phyloP scores from a whole-genome alignment of 1,140 invertebrate genomes.

The Heliconius melpomene region DNA sequence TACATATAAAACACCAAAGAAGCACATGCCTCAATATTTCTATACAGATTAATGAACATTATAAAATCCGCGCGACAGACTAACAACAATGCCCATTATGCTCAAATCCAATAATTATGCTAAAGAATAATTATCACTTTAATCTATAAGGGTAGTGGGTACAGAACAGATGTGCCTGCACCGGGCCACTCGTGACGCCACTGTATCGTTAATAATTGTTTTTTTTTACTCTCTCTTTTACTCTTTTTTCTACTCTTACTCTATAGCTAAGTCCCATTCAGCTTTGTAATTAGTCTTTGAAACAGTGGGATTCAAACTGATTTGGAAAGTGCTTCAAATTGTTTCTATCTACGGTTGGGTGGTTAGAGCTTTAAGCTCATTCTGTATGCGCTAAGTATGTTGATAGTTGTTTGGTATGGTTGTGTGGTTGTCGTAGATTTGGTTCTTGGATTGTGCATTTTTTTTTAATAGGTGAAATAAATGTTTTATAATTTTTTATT shows the following conservation, averaged over 20 bases:
- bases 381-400: conserved; percentile 13
- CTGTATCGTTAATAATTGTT: conserved; percentile 78
- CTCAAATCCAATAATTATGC: conserved; percentile 77
- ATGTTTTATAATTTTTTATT: not conserved
- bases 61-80: conserved; percentile 20
- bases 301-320: conserved; percentile 55
- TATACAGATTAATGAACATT: conserved; percentile 2
- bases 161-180: conserved; percentile 75
- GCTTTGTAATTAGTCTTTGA: conserved; percentile 78
- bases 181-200: conserved; percentile 73
- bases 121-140: conserved; percentile 76
- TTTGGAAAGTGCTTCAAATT: conserved; percentile 47
- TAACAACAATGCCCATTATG: conserved; percentile 51
- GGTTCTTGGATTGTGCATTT: not conserved
- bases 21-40: not conserved
- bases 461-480: not conserved
- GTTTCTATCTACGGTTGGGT: conserved; percentile 37
- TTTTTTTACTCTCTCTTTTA: conserved; percentile 66
- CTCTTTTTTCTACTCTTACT: conserved; percentile 57
- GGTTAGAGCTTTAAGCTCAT: conserved; percentile 16
- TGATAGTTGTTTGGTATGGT: not conserved
- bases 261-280: conserved; percentile 68
- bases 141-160: conserved; percentile 61
- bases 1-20: not conserved
- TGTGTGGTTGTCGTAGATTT: not conserved